These are phyloP conservation scores for Argya squamiceps DNA, from an alignment of 2,797 vertebrate genomes.

Conservation along the genomic window DNA sequence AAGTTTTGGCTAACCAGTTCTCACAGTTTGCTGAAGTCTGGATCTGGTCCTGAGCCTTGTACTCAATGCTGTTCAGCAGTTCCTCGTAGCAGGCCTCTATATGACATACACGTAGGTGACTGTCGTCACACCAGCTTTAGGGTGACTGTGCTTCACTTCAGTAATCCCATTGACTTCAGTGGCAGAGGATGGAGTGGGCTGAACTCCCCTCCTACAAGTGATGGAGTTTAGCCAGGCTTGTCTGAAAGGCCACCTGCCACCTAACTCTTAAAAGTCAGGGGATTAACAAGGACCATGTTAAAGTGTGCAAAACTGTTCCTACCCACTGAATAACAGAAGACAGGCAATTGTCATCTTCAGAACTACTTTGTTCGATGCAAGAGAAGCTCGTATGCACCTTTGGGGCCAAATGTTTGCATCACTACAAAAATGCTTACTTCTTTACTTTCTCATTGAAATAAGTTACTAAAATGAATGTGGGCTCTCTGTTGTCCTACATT, in stretches of 20 bases:
- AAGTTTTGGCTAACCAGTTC: neutral
- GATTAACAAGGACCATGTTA: neutral
- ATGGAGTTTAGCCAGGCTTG: neutral
- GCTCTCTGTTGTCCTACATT: neutral
- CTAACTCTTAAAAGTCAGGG: neutral
- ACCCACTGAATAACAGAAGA: neutral
- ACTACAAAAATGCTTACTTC: neutral
- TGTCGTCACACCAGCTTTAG: neutral
- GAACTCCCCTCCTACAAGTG: neutral
- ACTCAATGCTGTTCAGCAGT: neutral
- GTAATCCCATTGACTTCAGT: neutral
- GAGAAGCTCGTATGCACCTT: neutral
- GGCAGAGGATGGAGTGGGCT: neutral
- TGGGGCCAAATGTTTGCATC: neutral
- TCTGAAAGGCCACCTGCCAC: neutral
- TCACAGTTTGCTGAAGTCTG: neutral
- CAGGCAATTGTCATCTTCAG: neutral
- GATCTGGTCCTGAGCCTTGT: neutral
- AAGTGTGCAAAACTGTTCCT: neutral
- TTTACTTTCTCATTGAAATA: neutral
- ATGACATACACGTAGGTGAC: neutral
- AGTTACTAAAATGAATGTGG: neutral
- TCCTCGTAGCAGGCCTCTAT: neutral
- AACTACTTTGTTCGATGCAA: neutral
- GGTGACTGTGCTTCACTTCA: neutral